Conservation (phyloP, 2,888 invertebrate genomes). For the Caenorhabditis angaria region DNA sequence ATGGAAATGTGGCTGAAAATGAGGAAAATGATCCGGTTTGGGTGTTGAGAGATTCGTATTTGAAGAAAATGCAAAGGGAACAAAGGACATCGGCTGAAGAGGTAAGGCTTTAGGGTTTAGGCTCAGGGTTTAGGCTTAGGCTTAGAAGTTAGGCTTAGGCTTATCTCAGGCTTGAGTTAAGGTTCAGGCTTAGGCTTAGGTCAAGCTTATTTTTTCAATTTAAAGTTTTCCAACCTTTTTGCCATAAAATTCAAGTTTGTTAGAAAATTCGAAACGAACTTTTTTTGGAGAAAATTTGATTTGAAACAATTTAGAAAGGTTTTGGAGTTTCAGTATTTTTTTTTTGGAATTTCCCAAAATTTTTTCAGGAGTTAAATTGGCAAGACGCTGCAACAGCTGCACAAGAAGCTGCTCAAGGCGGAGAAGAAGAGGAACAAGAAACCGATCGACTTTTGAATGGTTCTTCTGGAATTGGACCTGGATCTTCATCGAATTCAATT, state of each 20-base stretch:
- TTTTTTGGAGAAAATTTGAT: too few species aligned
- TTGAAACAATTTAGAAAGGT: too few species aligned
- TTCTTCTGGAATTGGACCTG: constrained; percentile 24
- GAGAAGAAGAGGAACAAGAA: constrained; percentile 79
- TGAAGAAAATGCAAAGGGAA: constrained; percentile 67
- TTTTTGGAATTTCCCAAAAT: not conserved
- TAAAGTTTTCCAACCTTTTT: too few species aligned
- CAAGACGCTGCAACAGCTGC: constrained; percentile 46
- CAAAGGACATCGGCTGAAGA: constrained; percentile 48
- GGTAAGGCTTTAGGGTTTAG: not conserved
- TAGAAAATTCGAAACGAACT: too few species aligned
- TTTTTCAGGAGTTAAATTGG: constrained; percentile 42
- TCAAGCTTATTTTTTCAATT: too few species aligned
- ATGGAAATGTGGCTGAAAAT: not conserved
- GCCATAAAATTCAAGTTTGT: too few species aligned
- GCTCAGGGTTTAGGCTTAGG: not conserved
- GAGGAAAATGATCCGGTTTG: constrained; percentile 63
- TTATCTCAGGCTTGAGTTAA: too few species aligned
- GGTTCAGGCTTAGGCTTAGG: too few species aligned
- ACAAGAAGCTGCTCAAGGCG: constrained; percentile 45
- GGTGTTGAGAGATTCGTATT: constrained; percentile 69
- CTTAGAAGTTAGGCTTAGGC: too few species aligned
- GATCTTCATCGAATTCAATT: not conserved
- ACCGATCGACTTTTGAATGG: constrained; percentile 80
- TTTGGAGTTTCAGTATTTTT: too few species aligned